Evolutionary conservation across 1,140 invertebrate species (phyloP).

Genomic region (Ephestia elutella): DNA sequence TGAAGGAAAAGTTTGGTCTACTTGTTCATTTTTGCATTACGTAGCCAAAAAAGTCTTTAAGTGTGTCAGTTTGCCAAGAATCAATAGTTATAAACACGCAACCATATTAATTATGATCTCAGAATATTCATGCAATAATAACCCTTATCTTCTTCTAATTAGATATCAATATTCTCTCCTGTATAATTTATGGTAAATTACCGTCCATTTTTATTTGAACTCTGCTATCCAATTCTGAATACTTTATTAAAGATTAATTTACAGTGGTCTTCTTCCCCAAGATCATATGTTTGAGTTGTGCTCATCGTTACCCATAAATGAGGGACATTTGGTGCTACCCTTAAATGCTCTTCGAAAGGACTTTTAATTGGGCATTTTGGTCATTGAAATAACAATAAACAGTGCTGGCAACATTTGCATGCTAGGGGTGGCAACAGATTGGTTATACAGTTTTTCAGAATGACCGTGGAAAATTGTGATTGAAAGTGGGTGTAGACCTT

Average conservation of each 20-base stretch:
- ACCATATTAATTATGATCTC: background rate
- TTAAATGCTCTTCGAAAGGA: constrained; percentile 28
- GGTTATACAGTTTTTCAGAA: background rate
- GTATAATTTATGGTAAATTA: background rate
- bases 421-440: background rate
- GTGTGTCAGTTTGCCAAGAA: background rate
- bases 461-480: no score
- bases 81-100: background rate
- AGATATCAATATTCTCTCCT: background rate
- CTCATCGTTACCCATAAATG: constrained; percentile 1
- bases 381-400: constrained; percentile 15
- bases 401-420: background rate
- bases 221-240: background rate
- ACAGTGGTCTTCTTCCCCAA: background rate
- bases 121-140: background rate
- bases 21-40: no score
- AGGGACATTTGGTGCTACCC: constrained; percentile 35
- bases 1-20: no score
- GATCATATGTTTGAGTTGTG: background rate
- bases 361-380: constrained; percentile 30
- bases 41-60: background rate
- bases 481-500: no score
- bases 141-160: background rate
- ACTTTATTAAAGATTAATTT: background rate
- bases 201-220: background rate